Percentiles rank a stretch among this genome's conserved stretches.
Evolutionary conservation across 1,140 invertebrate species (phyloP).

Genomic region (Trichomalopsis sarcophagae): DNA sequence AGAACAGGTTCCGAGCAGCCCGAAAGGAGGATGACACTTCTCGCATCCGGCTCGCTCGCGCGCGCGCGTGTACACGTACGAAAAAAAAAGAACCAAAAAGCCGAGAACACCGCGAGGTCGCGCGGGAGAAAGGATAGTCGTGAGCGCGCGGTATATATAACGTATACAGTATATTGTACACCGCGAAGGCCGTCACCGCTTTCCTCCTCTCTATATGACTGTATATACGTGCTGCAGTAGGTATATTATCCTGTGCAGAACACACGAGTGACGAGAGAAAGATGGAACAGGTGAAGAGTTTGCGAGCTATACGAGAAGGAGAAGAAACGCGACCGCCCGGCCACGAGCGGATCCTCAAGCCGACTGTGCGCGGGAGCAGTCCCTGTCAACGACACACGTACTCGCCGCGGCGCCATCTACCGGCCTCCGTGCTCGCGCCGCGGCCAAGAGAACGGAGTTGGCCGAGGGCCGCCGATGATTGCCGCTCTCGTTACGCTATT

Average conservation of each 20-base stretch:
- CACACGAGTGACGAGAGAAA: neutral
- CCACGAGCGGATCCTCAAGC: constrained; percentile 43
- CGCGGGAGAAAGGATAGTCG: neutral
- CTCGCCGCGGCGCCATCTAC: neutral
- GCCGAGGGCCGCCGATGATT: neutral
- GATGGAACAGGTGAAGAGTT: neutral
- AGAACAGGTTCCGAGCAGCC: too few relatives aligned
- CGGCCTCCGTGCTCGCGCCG: neutral
- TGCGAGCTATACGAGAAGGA: neutral
- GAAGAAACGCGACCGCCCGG: constrained; percentile 1
- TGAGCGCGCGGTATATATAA: too few relatives aligned
- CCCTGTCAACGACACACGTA: constrained; percentile 60
- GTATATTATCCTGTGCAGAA: neutral
- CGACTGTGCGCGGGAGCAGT: constrained; percentile 34
- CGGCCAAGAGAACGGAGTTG: neutral
- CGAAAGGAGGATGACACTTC: too few relatives aligned
- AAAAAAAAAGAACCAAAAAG: neutral
- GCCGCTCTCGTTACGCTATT: constrained; percentile 2
- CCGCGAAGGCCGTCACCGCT: neutral
- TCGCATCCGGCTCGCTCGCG: too few relatives aligned
- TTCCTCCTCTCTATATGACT: neutral
- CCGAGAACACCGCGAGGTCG: neutral
- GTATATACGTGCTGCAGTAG: neutral
- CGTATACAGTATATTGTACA: neutral
- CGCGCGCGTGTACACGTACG: too few relatives aligned